These are phyloP conservation scores for Catharus ustulatus DNA, from an alignment of 2,797 vertebrate species.

Conservation along the genomic window DNA sequence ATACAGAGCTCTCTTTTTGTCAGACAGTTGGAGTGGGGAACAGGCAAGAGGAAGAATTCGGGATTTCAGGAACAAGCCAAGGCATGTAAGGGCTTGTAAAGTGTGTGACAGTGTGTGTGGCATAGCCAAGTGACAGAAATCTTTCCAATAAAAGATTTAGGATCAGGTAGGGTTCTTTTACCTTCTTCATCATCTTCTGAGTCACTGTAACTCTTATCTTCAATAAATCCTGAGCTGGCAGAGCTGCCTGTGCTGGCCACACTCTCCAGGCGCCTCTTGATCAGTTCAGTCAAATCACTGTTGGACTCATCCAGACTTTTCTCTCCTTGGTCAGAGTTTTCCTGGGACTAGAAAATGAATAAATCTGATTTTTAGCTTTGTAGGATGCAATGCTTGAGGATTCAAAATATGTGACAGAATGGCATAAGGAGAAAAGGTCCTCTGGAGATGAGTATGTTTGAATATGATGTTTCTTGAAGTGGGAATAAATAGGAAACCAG, in stretches of 20 bases:
- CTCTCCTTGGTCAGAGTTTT: conserved; percentile 78
- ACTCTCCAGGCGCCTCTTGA: conserved; percentile 92
- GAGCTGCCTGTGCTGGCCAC: conserved; percentile 95
- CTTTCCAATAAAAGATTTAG: not conserved
- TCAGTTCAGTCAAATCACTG: conserved; percentile 86
- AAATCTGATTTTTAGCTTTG: not conserved
- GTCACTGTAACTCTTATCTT: conserved; percentile 96
- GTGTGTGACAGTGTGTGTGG: not conserved
- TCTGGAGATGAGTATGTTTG: not conserved
- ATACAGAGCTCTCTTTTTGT: not conserved
- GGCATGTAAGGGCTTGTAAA: not conserved
- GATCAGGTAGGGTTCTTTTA: conserved; percentile 65
- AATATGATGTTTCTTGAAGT: not conserved
- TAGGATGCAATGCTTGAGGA: not conserved
- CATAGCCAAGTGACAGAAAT: not conserved
- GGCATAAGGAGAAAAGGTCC: not conserved
- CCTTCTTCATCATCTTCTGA: conserved; percentile 96
- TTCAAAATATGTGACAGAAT: not conserved
- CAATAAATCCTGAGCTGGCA: conserved; percentile 93
- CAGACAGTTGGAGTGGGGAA: not conserved
- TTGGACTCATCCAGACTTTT: conserved; percentile 79
- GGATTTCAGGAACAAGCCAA: not conserved
- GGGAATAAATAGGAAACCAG: not conserved
- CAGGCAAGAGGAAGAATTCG: not conserved
- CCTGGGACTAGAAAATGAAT: conserved; percentile 79